phyloP scores from a whole-genome alignment of 2,113 vertebrate genomes.

The Rhinoderma darwinii region DNA sequence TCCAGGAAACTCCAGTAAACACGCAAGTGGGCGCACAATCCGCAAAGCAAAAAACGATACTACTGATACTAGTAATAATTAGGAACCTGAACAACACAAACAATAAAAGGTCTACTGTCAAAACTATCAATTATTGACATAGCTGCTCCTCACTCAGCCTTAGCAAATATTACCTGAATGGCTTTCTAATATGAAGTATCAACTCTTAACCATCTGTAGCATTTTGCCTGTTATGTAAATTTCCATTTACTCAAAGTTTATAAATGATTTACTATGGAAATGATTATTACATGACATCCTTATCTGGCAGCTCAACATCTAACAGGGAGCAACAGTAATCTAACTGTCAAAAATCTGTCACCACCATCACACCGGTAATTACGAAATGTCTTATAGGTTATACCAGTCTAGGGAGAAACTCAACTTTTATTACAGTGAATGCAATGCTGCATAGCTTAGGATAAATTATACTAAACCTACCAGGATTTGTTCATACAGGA shows the following conservation, averaged over 20 bases:
- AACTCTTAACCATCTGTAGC: not conserved
- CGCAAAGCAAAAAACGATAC: too few species aligned
- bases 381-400: not conserved
- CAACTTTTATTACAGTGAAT: not conserved
- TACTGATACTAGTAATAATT: not conserved
- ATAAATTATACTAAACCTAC: constrained; percentile 1
- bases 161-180: not conserved
- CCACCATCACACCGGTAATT: not conserved
- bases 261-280: constrained; percentile 24
- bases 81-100: not conserved
- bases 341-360: constrained; percentile 22
- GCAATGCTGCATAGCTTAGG: not conserved
- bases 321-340: not conserved
- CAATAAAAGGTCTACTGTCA: not conserved
- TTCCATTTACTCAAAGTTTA: not conserved
- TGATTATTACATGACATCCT: not conserved
- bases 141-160: not conserved
- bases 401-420: not conserved
- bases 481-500: not conserved
- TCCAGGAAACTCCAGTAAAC: too few species aligned
- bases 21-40: too few species aligned
- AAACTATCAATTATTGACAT: not conserved
- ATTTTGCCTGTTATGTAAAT: not conserved
- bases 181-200: not conserved
- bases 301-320: not conserved